phyloP scores from a whole-genome alignment of 2,113 vertebrate species.

The Acrocephalus kingi region DNA sequence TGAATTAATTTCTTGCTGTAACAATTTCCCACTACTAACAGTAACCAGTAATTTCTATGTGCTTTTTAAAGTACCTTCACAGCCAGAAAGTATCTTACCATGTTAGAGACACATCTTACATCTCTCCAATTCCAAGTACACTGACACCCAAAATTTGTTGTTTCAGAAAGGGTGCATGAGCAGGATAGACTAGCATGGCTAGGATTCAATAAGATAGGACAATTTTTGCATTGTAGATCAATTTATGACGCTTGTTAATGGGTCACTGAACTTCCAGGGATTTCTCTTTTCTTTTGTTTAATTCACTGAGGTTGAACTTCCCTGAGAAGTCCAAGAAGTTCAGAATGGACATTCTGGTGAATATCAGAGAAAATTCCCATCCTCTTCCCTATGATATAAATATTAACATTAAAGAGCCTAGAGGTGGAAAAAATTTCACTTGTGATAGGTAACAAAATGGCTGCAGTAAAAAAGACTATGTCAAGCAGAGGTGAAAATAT shows the following conservation, averaged over 20 bases:
- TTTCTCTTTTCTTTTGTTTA: background rate
- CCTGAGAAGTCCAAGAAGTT: background rate
- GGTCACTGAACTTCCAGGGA: background rate
- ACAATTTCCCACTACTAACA: background rate
- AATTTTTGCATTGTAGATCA: background rate
- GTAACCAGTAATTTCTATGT: background rate
- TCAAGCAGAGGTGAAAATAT: background rate
- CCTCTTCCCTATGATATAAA: background rate
- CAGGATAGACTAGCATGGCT: background rate
- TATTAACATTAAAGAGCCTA: background rate
- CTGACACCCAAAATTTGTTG: background rate
- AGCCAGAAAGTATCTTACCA: background rate
- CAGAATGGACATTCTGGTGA: background rate
- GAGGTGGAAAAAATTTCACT: background rate
- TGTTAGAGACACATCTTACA: background rate
- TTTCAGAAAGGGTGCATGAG: background rate
- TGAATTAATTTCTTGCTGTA: constrained; percentile 29
- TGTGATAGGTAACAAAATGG: background rate
- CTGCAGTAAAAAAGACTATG: background rate
- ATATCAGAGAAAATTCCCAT: background rate
- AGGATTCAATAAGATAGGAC: background rate
- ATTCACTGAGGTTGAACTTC: background rate
- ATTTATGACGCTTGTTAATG: background rate
- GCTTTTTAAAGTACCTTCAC: background rate
- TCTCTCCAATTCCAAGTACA: background rate